Evolutionary conservation across 2,888 invertebrate genomes (phyloP), one percentile per base, ranked within the genome.

Genomic region (Eledona agricola): DNA sequence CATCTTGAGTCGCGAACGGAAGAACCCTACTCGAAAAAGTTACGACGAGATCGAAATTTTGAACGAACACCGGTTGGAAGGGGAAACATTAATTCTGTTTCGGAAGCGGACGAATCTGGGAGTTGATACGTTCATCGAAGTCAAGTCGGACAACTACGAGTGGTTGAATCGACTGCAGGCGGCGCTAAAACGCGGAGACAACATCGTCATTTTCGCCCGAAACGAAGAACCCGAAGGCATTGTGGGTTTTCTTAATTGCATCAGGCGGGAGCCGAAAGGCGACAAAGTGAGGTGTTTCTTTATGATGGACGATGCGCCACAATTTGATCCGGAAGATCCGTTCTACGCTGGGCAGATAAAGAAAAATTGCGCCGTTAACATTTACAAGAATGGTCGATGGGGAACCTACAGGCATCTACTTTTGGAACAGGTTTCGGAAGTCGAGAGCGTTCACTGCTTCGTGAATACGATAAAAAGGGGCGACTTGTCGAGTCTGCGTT

Each of bases 401-500:
- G 79, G 71, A n/a, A 87, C 89, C 0, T 93, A 90, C 71, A 82
- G 93, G 6, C 93, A 95, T 75, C 74, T 92, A 4, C 79, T 84
- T 1, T 71, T 93, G 1, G 79, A 81, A 3, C 78, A 82, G 26
- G 57, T 79, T 15, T 71, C 75, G 4, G 73, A 74, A 0, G 74
- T 79, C 0, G 67, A 74, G 0, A 78, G 74, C 3, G 80, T 83
- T 54, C 90, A 94, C 71, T 88, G 87, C 0, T 92, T 83, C 72
- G 86, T 88, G 1, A 91, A 92, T 74, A 85, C 88, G 0, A 67
- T 83, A 6, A 85, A 88, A 0, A 83, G 88, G 43, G 95, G 95
- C 40, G 96, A 96, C 72, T 78, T 96, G 38, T 88, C 90, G 0
- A 87, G 90, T 0, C 70, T 96, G 31, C 80, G 77, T 2, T 93